phyloP scores from a whole-genome alignment of 2,888 invertebrate species.

The Matsumyia berberina region DNA sequence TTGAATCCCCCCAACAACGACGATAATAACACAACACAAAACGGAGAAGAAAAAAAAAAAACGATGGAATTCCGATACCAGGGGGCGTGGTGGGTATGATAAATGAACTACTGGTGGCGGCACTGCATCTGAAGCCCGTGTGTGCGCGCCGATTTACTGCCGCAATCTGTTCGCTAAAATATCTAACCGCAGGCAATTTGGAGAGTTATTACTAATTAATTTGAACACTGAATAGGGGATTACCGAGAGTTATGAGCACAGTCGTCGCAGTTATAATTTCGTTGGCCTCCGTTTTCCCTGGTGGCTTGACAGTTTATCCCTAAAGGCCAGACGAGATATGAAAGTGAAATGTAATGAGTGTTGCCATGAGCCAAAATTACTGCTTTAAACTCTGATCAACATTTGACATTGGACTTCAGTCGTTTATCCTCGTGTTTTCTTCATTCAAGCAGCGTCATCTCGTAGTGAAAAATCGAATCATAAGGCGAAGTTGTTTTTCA shows the following conservation, averaged over 20 bases:
- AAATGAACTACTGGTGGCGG: conserved; percentile 53
- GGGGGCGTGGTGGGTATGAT: conserved; percentile 38
- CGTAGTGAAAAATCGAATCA: too few relatives aligned
- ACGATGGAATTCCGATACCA: conserved; percentile 40
- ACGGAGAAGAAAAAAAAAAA: conserved; percentile 8
- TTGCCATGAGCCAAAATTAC: too few relatives aligned
- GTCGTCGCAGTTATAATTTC: conserved; percentile 7
- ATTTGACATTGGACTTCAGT: too few relatives aligned
- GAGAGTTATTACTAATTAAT: conserved; percentile 70
- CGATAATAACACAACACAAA: conserved; percentile 33
- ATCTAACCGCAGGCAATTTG: conserved; percentile 63
- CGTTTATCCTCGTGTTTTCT: too few relatives aligned
- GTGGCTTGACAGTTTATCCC: conserved; percentile 22
- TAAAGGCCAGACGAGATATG: conserved; percentile 51
- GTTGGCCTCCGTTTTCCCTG: conserved; percentile 29
- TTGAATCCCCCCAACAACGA: conserved; percentile 60
- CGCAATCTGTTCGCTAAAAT: conserved; percentile 68
- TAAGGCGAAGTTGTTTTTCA: background rate
- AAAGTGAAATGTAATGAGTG: background rate
- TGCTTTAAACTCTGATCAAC: too few relatives aligned
- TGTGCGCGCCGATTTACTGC: conserved; percentile 44
- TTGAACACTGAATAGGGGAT: conserved; percentile 51
- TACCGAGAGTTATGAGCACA: conserved; percentile 39
- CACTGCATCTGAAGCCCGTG: conserved; percentile 12
- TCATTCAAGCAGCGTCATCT: background rate